Percentiles rank a stretch among this genome's conserved stretches.
Conservation (phyloP, 2,888 invertebrate species). For the Apotomis turbidana region DNA sequence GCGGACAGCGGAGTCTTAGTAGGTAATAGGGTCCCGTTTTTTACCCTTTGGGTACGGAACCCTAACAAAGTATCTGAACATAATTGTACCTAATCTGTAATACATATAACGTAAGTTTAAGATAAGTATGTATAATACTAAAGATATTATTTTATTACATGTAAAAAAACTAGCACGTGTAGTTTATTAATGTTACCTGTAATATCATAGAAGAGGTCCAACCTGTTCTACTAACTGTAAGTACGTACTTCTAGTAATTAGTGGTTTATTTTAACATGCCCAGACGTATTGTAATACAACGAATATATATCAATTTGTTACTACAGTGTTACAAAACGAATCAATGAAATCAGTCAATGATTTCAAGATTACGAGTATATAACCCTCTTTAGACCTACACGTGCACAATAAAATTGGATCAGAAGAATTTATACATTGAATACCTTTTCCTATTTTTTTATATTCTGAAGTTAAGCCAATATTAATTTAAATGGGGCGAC, state of each 20-base stretch:
- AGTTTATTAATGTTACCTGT: not conserved
- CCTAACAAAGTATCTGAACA: not conserved
- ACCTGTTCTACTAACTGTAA: constrained; percentile 2
- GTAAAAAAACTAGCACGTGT: not conserved
- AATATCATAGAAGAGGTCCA: not conserved
- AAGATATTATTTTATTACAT: not conserved
- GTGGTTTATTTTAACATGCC: not conserved
- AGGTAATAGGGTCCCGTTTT: too few species aligned
- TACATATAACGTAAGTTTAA: too few species aligned
- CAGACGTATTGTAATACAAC: not conserved
- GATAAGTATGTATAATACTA: not conserved
- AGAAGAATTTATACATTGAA: not conserved
- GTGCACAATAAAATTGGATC: constrained; percentile 1
- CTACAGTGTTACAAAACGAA: too few species aligned
- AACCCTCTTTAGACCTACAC: not conserved
- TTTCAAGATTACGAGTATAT: not conserved
- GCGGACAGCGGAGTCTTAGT: too few species aligned
- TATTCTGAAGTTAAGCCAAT: constrained; percentile 6
- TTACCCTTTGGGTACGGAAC: too few species aligned
- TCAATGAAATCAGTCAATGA: not conserved
- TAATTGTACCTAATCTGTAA: not conserved
- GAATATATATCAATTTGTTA: not conserved
- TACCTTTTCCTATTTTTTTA: not conserved
- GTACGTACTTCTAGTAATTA: not conserved
- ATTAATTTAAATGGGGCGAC: constrained; percentile 3